Evolutionary conservation across 2,888 invertebrate species (phyloP).

Genomic region (Mythimna vitellina): DNA sequence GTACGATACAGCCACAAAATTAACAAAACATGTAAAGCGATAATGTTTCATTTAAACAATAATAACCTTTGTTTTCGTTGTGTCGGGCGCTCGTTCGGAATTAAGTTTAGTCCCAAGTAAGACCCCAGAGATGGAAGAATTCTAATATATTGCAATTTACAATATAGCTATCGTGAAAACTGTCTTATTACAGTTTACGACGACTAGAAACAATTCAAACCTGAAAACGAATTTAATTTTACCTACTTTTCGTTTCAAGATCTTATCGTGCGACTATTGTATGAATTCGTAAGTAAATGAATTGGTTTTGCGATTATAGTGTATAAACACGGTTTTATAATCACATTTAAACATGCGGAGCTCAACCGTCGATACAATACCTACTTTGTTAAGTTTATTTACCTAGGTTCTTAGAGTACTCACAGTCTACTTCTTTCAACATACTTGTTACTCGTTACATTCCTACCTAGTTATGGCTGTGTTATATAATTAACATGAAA

Average conservation of each 20-base stretch:
- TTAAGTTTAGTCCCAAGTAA: constrained; percentile 29
- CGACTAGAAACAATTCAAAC: constrained; percentile 10
- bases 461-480: background rate
- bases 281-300: constrained; percentile 47
- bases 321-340: constrained; percentile 36
- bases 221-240: constrained; percentile 12
- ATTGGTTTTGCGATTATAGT: constrained; percentile 50
- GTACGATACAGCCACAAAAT: constrained; percentile 37
- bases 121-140: constrained; percentile 26
- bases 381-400: constrained; percentile 31
- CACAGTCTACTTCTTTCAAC: constrained; percentile 21
- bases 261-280: constrained; percentile 40
- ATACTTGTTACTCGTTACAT: constrained; percentile 19
- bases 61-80: constrained; percentile 48
- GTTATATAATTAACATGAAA: constrained; percentile 37
- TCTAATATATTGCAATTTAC: constrained; percentile 24
- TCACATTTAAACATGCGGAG: constrained; percentile 26
- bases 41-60: constrained; percentile 51
- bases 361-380: constrained; percentile 17
- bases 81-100: constrained; percentile 24
- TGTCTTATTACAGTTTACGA: constrained; percentile 23
- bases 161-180: constrained; percentile 36
- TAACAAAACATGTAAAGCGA: constrained; percentile 55
- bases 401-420: constrained; percentile 19
- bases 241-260: constrained; percentile 7